Conservation (phyloP, 1,140 invertebrate genomes). For the Varroa destructor region DNA sequence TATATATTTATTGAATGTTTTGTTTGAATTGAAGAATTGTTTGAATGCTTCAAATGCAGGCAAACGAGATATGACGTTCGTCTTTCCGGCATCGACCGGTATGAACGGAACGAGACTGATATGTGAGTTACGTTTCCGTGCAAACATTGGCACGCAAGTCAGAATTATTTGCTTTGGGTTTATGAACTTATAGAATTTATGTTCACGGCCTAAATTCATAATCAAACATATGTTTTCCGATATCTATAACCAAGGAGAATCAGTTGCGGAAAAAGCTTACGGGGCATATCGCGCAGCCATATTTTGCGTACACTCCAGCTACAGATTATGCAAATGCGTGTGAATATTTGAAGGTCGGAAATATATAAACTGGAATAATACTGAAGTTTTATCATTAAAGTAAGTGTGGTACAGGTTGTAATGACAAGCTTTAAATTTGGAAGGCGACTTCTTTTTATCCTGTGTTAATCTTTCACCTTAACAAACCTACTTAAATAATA, state of each 20-base stretch:
- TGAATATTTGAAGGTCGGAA: too few species aligned
- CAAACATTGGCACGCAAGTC: background rate
- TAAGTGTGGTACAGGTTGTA: too few species aligned
- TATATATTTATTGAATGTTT: background rate
- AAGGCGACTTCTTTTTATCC: too few species aligned
- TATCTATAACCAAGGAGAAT: background rate
- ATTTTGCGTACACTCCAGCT: too few species aligned
- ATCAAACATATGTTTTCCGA: background rate
- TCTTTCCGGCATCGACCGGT: background rate
- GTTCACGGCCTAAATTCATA: background rate
- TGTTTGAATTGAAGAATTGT: background rate
- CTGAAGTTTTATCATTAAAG: too few species aligned
- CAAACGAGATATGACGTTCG: constrained; percentile 1
- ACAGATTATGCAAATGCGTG: too few species aligned
- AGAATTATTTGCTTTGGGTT: background rate
- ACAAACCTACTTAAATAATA: too few species aligned
- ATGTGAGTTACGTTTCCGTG: background rate
- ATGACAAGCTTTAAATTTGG: too few species aligned
- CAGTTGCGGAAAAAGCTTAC: background rate
- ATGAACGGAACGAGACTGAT: background rate
- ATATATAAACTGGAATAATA: too few species aligned
- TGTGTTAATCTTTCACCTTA: too few species aligned
- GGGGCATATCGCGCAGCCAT: too few species aligned
- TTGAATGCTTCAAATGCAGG: background rate
- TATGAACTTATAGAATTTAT: background rate